phyloP scores from a whole-genome alignment of 2,113 vertebrate genomes.

The Hypomesus transpacificus region DNA sequence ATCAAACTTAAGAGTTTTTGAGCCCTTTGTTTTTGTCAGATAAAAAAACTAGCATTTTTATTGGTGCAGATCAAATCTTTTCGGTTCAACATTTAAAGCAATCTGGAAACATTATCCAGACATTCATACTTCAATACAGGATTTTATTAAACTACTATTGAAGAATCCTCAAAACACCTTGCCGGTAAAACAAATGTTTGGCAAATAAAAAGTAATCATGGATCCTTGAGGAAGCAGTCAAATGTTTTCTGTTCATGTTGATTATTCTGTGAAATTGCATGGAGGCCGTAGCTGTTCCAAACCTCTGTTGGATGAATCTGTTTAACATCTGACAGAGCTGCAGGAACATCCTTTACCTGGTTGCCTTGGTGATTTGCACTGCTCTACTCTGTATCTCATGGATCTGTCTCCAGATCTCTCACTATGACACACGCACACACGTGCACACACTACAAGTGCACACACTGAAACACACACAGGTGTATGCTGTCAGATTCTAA shows the following conservation, averaged over 20 bases:
- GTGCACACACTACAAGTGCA: not conserved
- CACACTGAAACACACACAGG: not conserved
- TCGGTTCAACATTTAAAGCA: too few species aligned
- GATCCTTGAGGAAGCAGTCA: not conserved
- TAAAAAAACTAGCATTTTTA: too few species aligned
- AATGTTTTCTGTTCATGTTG: not conserved
- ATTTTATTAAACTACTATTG: too few species aligned
- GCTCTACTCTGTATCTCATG: constrained; percentile 28
- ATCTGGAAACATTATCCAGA: too few species aligned
- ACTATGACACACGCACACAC: not conserved
- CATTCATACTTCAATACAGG: too few species aligned
- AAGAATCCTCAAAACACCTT: too few species aligned
- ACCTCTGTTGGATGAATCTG: not conserved
- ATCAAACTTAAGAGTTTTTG: too few species aligned
- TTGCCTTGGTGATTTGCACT: constrained; percentile 28
- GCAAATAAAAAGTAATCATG: not conserved
- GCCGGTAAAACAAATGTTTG: not conserved
- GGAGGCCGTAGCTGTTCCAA: not conserved
- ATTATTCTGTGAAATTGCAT: not conserved
- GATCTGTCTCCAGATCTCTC: constrained; percentile 2
- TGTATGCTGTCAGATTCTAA: too few species aligned
- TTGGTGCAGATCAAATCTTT: too few species aligned
- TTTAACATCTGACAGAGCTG: not conserved
- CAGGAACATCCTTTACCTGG: constrained; percentile 21
- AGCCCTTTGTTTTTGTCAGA: too few species aligned